A percentile compares a stretch with the other conserved stretches of the same genome.
Conservation (phyloP, 2,113 vertebrate genomes). For the Oncorhynchus clarkii region DNA sequence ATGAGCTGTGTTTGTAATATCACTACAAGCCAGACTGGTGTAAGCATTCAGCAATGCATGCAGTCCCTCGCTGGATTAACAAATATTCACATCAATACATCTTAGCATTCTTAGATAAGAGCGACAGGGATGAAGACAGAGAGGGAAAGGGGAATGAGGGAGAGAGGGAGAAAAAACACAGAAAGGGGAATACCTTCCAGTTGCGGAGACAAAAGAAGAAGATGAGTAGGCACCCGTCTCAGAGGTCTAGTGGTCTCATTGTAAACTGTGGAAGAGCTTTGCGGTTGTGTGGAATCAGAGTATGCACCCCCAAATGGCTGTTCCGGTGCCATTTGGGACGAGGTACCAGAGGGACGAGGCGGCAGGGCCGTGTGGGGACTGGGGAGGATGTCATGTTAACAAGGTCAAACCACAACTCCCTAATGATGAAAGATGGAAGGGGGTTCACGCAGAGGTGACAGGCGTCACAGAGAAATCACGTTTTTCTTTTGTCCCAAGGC, state of each 20-base stretch:
- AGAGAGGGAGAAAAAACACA: constrained; percentile 1
- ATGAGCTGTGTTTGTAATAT: constrained; percentile 3
- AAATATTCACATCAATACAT: no score
- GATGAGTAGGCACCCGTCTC: constrained; percentile 31
- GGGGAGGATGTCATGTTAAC: constrained; percentile 60
- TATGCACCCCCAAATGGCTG: not conserved
- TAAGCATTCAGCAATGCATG: not conserved
- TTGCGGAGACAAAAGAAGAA: not conserved
- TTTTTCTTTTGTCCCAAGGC: no score
- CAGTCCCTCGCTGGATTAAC: not conserved
- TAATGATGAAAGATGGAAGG: constrained; percentile 41
- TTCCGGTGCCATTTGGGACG: not conserved
- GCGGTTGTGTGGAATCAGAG: not conserved
- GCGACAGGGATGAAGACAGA: not conserved
- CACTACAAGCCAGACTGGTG: not conserved
- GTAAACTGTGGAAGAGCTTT: not conserved
- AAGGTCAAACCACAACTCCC: constrained; percentile 35
- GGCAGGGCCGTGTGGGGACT: constrained; percentile 38
- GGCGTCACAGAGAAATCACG: not conserved
- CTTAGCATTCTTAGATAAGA: not conserved
- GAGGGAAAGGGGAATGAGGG: not conserved
- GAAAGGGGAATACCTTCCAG: not conserved
- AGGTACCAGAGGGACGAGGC: not conserved
- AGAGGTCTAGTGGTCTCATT: constrained; percentile 39
- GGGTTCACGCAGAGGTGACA: constrained; percentile 33